Base-by-base conservation (phyloP, 2,113 vertebrate genomes). In the Phocoena sinus region DNA sequence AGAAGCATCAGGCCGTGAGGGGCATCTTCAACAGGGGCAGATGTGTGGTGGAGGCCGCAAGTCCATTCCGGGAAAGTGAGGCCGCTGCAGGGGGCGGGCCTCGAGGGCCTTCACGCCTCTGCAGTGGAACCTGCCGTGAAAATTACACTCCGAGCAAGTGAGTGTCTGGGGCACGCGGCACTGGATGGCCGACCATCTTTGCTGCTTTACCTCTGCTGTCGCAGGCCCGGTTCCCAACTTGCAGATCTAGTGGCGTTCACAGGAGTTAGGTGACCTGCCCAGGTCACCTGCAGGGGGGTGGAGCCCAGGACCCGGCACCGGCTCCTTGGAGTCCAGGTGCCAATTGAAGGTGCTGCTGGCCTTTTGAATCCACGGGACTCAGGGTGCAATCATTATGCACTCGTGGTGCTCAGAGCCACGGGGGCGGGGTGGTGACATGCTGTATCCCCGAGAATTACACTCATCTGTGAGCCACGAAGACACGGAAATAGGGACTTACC, bases 131-230 rank as follows among this genome's bases (percentile, higher is more conserved):
- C 18, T 15, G 23, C 83, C 13, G 33, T 31, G 28, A 36, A 63
- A 44, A 41, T 15, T 7, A 62, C n/a, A 20, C 23, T 2, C 36
- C 3, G 5, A 2, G 9, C 63, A 12, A 31, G 36, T 0, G 6
- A n/a, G 26, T 1, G 28, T 1, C 28, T 3, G 3, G 26, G 44
- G 18, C 58, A 31, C 3, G 5, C 0, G 0, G 70, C 36, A 8
- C n/a, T 26, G 14, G 14, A 0, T 0, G 1, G 38, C 74, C 14
- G 38, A n/a, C 50, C 0, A 6, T 20, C 31, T 4, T 3, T 2
- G 28, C 62, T 4, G 17, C 28, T 62, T 3, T 7, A 33, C 4
- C 62, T n/a, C n/a, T 1, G 28, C 17, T 0, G 80, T 18, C 47
- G 13, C 38, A 18, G 33, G 31, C n/a, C 8, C 6, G 1, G 5